Conservation (phyloP, 2,113 vertebrate genomes). For the Oncorhynchus gorbuscha region DNA sequence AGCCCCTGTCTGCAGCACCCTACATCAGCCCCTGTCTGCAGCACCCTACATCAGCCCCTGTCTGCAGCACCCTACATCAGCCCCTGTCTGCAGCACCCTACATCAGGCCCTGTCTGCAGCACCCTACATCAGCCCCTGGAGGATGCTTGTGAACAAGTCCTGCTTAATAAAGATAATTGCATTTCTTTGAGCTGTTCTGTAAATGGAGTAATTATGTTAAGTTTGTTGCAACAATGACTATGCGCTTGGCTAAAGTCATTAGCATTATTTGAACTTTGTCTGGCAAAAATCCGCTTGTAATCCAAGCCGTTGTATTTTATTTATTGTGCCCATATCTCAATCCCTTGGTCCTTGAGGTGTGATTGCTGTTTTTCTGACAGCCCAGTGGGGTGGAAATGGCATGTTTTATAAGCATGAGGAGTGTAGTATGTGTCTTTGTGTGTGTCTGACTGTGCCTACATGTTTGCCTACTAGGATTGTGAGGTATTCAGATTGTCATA, state of each 20-base stretch:
- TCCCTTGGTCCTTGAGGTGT: not conserved
- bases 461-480: not conserved
- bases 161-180: constrained; percentile 24
- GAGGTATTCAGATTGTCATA: not conserved
- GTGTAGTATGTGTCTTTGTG: constrained; percentile 32
- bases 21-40: not conserved
- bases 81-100: not conserved
- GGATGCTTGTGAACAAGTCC: not conserved
- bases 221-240: constrained; percentile 12
- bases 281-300: not conserved
- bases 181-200: constrained; percentile 17
- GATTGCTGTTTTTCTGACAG: not conserved
- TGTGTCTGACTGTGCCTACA: constrained; percentile 44
- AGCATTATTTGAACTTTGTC: constrained; percentile 11
- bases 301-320: not conserved
- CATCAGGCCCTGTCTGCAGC: not conserved
- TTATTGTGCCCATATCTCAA: not conserved
- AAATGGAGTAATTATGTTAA: constrained; percentile 25
- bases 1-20: not conserved
- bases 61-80: too few species aligned
- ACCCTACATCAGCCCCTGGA: not conserved
- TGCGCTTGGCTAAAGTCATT: constrained; percentile 26
- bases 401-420: constrained; percentile 26
- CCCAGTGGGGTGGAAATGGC: not conserved
- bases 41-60: too few species aligned